Evolutionary conservation across 2,797 vertebrate genomes (phyloP), one percentile per base, ranked within the genome.

Genomic region (Odontamblyopus rebecca): DNA sequence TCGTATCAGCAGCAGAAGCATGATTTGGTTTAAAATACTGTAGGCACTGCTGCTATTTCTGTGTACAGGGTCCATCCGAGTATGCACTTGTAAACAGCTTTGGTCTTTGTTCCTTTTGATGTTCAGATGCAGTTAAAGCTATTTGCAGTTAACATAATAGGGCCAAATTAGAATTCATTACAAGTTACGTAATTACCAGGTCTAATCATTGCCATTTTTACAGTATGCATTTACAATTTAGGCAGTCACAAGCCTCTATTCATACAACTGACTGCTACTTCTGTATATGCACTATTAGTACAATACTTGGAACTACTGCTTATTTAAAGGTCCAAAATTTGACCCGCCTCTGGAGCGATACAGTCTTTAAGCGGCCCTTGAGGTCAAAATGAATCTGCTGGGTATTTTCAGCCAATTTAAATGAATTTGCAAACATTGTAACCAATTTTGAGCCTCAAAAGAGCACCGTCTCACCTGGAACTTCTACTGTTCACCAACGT

Each of bases 1-100:
- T 75, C 75, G 60, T 61, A 71, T 71, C 75, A 19, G 69, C 70
- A 64, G 71, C 76, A 68, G 68, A 64, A 69, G 72, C 68, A 26
- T 23, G 65, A 32, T 67, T 74, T 64, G 73, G 77, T 59, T 65
- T 61, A 69, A 71, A 23, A 78, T 73, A 38, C 35, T 38, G 35
- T 38, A 23, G 73, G 66, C 64, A 76, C 60, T 62, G 50, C 54
- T 5, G 61, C 32, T 69, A 35, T 26, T 32, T 53, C 23, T 0
- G 2, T 29, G 74, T 38, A 69, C 50, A 44, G 54, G 67, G 26
- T 60, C 68, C 51, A 35, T 68, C 41, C 30, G 61, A 65, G 11
- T 48, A 60, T 68, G 60, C 70, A 35, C 15, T 32, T 15, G 26
- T 50, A 48, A 66, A 67, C 50, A 53, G 27, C 62, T 64, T 53